A percentile compares a stretch with the other conserved stretches of the same genome.
Evolutionary conservation across 2,888 invertebrate genomes (phyloP).

Genomic region (Coecobrya sp.): DNA sequence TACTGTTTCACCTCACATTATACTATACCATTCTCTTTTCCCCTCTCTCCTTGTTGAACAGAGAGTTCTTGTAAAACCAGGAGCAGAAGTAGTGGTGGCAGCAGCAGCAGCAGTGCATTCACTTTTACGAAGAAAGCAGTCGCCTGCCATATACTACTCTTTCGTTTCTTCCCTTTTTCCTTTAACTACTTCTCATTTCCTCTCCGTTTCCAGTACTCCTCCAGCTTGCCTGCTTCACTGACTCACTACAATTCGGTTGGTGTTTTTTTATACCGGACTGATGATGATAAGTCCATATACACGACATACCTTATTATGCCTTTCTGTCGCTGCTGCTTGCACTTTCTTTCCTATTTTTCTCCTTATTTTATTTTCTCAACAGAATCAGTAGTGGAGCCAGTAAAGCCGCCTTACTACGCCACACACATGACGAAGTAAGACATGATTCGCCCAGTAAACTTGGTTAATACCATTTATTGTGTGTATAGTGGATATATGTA

Average conservation of each 20-base stretch:
- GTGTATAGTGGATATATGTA: neutral
- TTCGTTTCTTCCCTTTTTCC: slow-evolving; percentile 10
- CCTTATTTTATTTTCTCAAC: slow-evolving; percentile 3
- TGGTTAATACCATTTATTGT: slow-evolving; percentile 34
- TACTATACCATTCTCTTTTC: neutral
- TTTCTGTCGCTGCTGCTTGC: slow-evolving; percentile 3
- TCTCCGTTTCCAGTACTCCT: slow-evolving; percentile 6
- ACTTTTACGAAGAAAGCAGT: neutral
- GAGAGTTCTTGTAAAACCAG: slow-evolving; percentile 4
- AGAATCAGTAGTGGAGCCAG: neutral
- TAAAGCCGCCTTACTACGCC: neutral
- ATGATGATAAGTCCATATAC: neutral
- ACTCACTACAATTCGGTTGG: slow-evolving; percentile 40
- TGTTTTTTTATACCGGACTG: neutral
- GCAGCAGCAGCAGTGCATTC: neutral
- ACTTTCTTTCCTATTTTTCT: slow-evolving; percentile 22
- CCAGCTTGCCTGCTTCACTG: slow-evolving; percentile 44
- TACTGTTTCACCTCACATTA: neutral
- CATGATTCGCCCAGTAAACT: slow-evolving; percentile 18
- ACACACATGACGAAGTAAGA: neutral
- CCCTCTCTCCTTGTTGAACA: neutral
- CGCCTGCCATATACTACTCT: neutral
- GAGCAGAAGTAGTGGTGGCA: neutral
- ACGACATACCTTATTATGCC: slow-evolving; percentile 5
- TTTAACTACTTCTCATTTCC: slow-evolving; percentile 55